These are phyloP conservation scores for Brachyopa scutellaris DNA, from an alignment of 2,888 invertebrate genomes.

Conservation along the genomic window DNA sequence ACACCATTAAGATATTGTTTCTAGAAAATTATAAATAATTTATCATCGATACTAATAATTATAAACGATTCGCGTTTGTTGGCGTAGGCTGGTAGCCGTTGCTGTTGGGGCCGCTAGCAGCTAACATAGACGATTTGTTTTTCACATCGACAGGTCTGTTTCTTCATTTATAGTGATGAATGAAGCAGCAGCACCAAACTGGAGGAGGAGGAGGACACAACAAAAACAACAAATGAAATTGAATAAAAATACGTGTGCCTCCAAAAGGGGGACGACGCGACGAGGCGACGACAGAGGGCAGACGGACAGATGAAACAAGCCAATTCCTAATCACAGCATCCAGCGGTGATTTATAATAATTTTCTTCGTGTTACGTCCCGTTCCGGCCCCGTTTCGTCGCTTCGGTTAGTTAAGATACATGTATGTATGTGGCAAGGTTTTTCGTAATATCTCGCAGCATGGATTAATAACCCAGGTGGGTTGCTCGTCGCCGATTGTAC, in stretches of 20 bases:
- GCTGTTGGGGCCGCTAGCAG: background rate
- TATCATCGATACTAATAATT: conserved; percentile 45
- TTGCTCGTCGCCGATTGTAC: conserved; percentile 21
- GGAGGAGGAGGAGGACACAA: no score
- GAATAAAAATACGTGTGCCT: conserved; percentile 9
- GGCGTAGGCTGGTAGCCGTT: conserved; percentile 45
- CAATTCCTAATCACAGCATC: conserved; percentile 39
- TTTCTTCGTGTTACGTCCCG: background rate
- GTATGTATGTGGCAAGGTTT: conserved; percentile 30
- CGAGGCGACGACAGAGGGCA: background rate
- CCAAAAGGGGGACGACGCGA: background rate
- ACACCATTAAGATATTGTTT: conserved; percentile 43
- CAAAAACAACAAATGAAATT: no score
- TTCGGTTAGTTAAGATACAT: background rate
- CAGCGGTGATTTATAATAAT: conserved; percentile 42
- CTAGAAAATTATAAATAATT: conserved; percentile 45
- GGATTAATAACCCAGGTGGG: conserved; percentile 17
- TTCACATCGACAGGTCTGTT: background rate
- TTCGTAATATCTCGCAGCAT: conserved; percentile 29
- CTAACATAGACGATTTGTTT: background rate
- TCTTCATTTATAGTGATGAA: conserved; percentile 28
- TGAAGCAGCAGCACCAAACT: no score
- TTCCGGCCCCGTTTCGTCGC: background rate
- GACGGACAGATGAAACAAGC: background rate
- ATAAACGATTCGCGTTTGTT: conserved; percentile 30